Base-by-base conservation (phyloP, 2,113 vertebrate species). In the Aspidoscelis tigris region DNA sequence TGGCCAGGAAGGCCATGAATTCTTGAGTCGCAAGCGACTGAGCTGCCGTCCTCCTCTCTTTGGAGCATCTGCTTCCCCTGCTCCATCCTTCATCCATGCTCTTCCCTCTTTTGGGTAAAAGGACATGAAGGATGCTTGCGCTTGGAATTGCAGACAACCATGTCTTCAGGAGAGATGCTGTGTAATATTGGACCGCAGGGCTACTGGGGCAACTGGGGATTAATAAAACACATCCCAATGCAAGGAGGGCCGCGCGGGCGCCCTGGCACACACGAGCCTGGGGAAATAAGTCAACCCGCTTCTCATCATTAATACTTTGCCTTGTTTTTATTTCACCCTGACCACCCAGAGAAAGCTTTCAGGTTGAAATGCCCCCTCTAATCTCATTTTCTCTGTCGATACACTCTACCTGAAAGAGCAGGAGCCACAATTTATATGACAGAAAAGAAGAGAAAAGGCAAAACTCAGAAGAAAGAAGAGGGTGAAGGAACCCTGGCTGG, bases 401-500 rank as follows among this genome's bases (percentile, higher is more conserved):
- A 55, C 73, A 44, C 69, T 50, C 68, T 44, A 68, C 69, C 64
- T 75, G 65, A 47, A 68, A 79, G 47, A 18, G 47, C n/a, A 33
- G 55, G 58, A n/a, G 64, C 47, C 78, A 68, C 71, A 33, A 86
- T 82, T 78, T 78, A 86, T 74, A 43, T 73, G 75, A 73, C 83
- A 79, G 76, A n/a, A 44, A 76, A 69, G 50, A 73, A 73, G 68
- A 74, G 58, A 80, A n/a, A 73, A 82, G 70, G 81, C 69, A 79
- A 87, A 83, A 68, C 11, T 21, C 26, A 74, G 72, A 76, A 33
- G 76, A 68, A 50, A 61, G 16, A 5, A 7, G 69, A 73, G 76
- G 71, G 71, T 44, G 39, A 74, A 12, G 80, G 47, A 87, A 74
- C 69, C 11, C 14, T 5, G 22, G 22, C 75, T 75, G 1, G 0